phyloP scores from a whole-genome alignment of 2,113 vertebrate genomes.

The Nestor notabilis region DNA sequence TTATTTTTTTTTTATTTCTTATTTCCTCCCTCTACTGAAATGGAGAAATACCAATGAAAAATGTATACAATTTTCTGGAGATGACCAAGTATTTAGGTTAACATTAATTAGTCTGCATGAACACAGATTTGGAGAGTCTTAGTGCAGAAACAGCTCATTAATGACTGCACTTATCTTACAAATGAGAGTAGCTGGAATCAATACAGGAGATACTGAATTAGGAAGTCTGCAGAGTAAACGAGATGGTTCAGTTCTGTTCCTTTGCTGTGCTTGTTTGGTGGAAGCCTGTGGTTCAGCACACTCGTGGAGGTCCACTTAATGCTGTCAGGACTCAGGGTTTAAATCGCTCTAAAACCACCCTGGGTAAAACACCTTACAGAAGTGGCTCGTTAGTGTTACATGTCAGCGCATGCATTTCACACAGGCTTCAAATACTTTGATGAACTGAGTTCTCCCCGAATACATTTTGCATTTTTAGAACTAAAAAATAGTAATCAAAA shows the following conservation, averaged over 20 bases:
- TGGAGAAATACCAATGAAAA: neutral
- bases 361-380: neutral
- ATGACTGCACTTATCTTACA: neutral
- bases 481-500: neutral
- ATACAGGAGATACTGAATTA: neutral
- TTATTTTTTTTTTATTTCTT: too few relatives aligned
- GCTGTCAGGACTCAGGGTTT: neutral
- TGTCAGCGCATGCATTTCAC: neutral
- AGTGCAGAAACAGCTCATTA: neutral
- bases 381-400: neutral
- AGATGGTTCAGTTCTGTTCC: neutral
- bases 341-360: accelerated
- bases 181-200: neutral
- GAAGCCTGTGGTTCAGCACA: neutral
- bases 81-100: neutral
- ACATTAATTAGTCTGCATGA: neutral
- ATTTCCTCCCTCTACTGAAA: accelerated
- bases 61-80: neutral
- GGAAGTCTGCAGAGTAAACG: neutral
- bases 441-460: neutral
- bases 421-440: neutral
- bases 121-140: neutral
- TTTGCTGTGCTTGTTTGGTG: too few relatives aligned
- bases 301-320: neutral
- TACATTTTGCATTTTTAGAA: neutral